A percentile compares a stretch with the other conserved stretches of the same genome.
Conservation (phyloP, 2,113 vertebrate genomes). For the Lophura nycthemera region DNA sequence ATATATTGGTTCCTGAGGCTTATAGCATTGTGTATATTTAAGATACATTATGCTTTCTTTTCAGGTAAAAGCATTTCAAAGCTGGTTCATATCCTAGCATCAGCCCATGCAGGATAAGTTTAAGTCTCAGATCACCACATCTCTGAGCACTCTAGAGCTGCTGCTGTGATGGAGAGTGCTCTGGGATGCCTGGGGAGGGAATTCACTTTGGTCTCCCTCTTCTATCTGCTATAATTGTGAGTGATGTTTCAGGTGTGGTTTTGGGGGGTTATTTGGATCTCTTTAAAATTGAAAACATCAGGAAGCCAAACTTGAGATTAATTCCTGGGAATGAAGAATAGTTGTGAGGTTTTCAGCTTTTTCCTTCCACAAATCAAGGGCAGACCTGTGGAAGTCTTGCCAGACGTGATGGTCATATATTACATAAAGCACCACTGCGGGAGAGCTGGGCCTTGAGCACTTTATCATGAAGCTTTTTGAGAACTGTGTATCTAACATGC, state of each 20-base stretch:
- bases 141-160: not conserved
- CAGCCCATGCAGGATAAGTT: not conserved
- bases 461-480: constrained; percentile 5
- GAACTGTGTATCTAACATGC: not conserved
- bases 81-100: not conserved
- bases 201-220: not conserved
- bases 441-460: constrained; percentile 11
- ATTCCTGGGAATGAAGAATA: constrained; percentile 37
- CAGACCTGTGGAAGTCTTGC: constrained; percentile 47
- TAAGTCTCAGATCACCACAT: not conserved
- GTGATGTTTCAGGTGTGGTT: constrained; percentile 61
- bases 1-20: not conserved
- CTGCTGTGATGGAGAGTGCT: not conserved
- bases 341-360: constrained; percentile 52
- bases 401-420: constrained; percentile 26
- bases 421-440: constrained; percentile 24
- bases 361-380: constrained; percentile 60
- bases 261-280: constrained; percentile 7
- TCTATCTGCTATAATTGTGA: constrained; percentile 33
- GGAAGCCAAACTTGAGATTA: constrained; percentile 32
- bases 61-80: not conserved
- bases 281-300: constrained; percentile 63
- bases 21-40: not conserved
- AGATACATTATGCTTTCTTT: not conserved
- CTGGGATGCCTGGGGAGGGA: not conserved